A percentile compares a stretch with the other conserved stretches of the same genome.
phyloP scores from a whole-genome alignment of 2,113 vertebrate genomes.

The Phalacrocorax carbo region DNA sequence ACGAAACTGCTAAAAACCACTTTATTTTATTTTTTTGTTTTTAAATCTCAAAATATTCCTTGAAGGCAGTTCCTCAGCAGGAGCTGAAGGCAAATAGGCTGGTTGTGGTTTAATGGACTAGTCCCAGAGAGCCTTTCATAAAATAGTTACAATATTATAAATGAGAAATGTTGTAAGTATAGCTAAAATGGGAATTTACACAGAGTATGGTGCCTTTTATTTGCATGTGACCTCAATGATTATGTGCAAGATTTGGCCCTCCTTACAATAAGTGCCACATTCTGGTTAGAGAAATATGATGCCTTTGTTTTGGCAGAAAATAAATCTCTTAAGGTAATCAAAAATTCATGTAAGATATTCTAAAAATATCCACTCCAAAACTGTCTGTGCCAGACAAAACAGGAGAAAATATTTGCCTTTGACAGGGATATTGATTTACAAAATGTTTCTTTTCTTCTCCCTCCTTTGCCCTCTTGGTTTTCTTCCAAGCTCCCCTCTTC shows the following conservation, averaged over 20 bases:
- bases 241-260: slow-evolving; percentile 73
- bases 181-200: slow-evolving; percentile 55
- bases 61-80: slow-evolving; percentile 20
- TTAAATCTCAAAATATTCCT: background rate
- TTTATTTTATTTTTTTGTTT: background rate
- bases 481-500: background rate
- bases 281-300: slow-evolving; percentile 48
- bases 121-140: slow-evolving; percentile 20
- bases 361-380: slow-evolving; percentile 57
- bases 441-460: slow-evolving; percentile 35
- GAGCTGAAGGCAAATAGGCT: slow-evolving; percentile 16
- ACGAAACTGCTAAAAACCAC: background rate
- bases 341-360: slow-evolving; percentile 33
- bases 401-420: slow-evolving; percentile 50
- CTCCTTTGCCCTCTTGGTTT: background rate
- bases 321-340: slow-evolving; percentile 62
- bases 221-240: slow-evolving; percentile 68
- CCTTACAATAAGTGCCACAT: slow-evolving; percentile 47
- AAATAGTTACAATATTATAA: slow-evolving; percentile 38
- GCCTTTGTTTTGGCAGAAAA: slow-evolving; percentile 66
- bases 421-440: slow-evolving; percentile 43
- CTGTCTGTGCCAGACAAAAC: slow-evolving; percentile 55
- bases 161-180: slow-evolving; percentile 24
- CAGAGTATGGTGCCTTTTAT: slow-evolving; percentile 56
- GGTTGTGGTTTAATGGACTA: background rate